phyloP scores from a whole-genome alignment of 2,113 vertebrate species.

The Hippocampus mohnikei region DNA sequence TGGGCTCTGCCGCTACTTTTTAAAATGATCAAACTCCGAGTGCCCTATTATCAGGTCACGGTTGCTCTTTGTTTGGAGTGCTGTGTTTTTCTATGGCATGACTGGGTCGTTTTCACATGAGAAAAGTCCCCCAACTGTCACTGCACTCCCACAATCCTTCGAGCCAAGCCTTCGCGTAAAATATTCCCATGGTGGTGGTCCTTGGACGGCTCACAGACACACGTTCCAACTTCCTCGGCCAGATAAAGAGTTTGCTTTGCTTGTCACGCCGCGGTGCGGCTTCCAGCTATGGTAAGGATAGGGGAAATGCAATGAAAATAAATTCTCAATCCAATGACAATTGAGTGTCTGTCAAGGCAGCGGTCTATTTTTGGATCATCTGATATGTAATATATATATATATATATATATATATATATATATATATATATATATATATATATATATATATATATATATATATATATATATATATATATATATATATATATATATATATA shows the following conservation, averaged over 20 bases:
- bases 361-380: too few relatives aligned
- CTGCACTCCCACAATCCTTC: slow-evolving; percentile 64
- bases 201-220: slow-evolving; percentile 52
- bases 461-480: too few relatives aligned
- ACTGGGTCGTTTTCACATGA: slow-evolving; percentile 63
- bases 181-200: slow-evolving; percentile 67
- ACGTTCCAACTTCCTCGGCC: slow-evolving; percentile 46
- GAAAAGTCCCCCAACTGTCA: slow-evolving; percentile 61
- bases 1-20: slow-evolving; percentile 28
- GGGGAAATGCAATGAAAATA: slow-evolving; percentile 3
- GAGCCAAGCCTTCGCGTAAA: slow-evolving; percentile 41
- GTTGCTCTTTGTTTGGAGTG: slow-evolving; percentile 51
- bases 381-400: too few relatives aligned
- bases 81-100: slow-evolving; percentile 53
- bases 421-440: too few relatives aligned
- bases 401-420: too few relatives aligned
- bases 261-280: slow-evolving; percentile 32
- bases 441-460: too few relatives aligned
- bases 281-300: slow-evolving; percentile 16
- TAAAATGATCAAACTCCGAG: slow-evolving; percentile 43
- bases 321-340: neutral
- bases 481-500: too few relatives aligned
- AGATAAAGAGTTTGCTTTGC: slow-evolving; percentile 32
- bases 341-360: neutral
- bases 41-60: slow-evolving; percentile 45